Base-by-base conservation (phyloP, 1,140 invertebrate genomes). In the Cydia strobilella region DNA sequence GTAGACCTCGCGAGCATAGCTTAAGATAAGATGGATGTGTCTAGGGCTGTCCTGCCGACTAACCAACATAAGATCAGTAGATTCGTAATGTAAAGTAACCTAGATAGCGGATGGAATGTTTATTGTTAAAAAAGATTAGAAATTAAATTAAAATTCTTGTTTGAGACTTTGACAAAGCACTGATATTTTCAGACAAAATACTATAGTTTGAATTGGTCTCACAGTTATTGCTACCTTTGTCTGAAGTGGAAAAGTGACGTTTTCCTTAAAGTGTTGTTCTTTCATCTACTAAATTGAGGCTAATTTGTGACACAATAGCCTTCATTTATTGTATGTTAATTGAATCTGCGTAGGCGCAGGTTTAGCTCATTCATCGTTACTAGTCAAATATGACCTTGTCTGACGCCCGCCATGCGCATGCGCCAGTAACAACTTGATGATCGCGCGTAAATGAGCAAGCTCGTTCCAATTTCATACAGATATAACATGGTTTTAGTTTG, bases 341-440 rank as follows among this genome's bases (percentile, higher is more conserved):
- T 69, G 27, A 69, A 69, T 69, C 27, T 27, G 74, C 63, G 74
- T 75, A 63, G 74, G 74, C 65, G 74, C 65, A 75, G 42, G 31
- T 23, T 35, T 42, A 75, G 65, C 74, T 75, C 65, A 71, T 69
- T 12, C 7, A 20, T 59, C 18, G 7, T 23, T 12, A 20, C 15
- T 18, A 51, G 51, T 6, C 51, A 59, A 59, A 7, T 59, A 20
- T 23, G 7, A 20, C 18, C 18, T 59, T 1, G n/a, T 54, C 15
- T 18, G 6, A n/a, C n/a, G n/a, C n/a, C n/a, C n/a, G n/a, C n/a
- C n/a, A n/a, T n/a, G n/a, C n/a, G n/a, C n/a, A n/a, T n/a, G 3
- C 6, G 51, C n/a, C n/a, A 54, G 45, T 48, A 48, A 63, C 20
- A 7, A 63, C 31, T 63, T n/a, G 63, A 15, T 18, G 6, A 54